Conservation (phyloP, 2,888 invertebrate genomes). For the Beris chalybata region DNA sequence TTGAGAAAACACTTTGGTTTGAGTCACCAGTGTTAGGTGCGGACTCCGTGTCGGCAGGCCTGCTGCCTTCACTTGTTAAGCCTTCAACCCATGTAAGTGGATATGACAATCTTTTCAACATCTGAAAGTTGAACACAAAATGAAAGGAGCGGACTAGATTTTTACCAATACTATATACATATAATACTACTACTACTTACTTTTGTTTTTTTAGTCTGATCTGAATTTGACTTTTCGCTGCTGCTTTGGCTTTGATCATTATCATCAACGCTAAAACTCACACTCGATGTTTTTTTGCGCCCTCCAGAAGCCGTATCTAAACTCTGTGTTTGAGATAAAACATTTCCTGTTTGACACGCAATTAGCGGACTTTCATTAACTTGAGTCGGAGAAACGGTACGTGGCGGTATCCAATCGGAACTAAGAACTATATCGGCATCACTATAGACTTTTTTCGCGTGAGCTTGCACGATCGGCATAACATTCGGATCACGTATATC, state of each 20-base stretch:
- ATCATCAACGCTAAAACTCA: conserved; percentile 72
- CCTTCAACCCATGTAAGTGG: conserved; percentile 92
- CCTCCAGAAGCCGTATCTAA: conserved; percentile 54
- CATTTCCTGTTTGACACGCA: conserved; percentile 49
- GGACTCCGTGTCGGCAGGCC: conserved; percentile 51
- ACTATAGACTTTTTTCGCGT: conserved; percentile 66
- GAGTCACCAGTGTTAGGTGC: conserved; percentile 59
- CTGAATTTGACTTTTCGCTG: conserved; percentile 29
- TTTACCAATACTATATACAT: conserved; percentile 6
- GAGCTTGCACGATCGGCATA: conserved; percentile 66
- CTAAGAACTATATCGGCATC: conserved; percentile 87
- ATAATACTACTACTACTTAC: conserved; percentile 16
- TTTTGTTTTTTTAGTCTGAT: conserved; percentile 39
- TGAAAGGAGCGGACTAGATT: background rate
- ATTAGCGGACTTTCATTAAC: conserved; percentile 60
- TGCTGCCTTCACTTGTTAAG: conserved; percentile 73
- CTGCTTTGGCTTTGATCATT: conserved; percentile 47
- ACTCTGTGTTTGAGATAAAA: conserved; percentile 47
- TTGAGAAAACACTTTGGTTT: conserved; percentile 80
- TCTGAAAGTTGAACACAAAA: conserved; percentile 60
- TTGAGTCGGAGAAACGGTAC: conserved; percentile 74
- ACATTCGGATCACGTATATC: conserved; percentile 74
- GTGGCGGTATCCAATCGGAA: conserved; percentile 85
- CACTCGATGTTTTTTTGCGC: conserved; percentile 71
- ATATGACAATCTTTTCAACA: conserved; percentile 88